phyloP scores from a whole-genome alignment of 2,888 invertebrate genomes.

The Diadegma fenestrale region DNA sequence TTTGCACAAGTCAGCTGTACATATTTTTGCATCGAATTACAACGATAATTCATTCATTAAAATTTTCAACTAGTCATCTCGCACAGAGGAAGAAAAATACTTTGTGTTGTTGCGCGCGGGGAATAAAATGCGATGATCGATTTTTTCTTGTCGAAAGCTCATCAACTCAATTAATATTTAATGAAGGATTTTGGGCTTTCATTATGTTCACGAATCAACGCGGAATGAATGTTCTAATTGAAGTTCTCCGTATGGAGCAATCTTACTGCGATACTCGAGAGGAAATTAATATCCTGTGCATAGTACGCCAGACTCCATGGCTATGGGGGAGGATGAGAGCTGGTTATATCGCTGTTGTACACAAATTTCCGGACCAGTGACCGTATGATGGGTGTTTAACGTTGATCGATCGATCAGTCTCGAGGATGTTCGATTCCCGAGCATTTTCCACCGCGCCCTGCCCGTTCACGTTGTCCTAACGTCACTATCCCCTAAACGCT shows the following conservation, averaged over 20 bases:
- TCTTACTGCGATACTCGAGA: slow-evolving; percentile 17
- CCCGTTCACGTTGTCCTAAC: slow-evolving; percentile 24
- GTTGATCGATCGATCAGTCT: slow-evolving; percentile 74
- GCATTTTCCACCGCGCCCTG: slow-evolving; percentile 56
- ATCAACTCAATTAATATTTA: not conserved
- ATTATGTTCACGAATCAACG: not conserved
- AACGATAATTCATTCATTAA: not conserved
- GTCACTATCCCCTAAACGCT: slow-evolving; percentile 11
- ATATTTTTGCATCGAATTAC: not conserved
- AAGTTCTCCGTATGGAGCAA: not conserved
- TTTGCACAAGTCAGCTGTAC: not conserved
- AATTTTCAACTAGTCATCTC: not conserved
- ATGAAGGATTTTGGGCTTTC: not conserved
- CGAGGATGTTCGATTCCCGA: slow-evolving; percentile 70
- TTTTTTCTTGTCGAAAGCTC: no score
- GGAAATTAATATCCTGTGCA: slow-evolving; percentile 23
- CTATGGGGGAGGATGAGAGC: slow-evolving; percentile 1
- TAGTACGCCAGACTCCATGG: not conserved
- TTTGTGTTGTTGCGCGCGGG: no score
- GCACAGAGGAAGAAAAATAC: not conserved
- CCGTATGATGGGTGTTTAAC: slow-evolving; percentile 74
- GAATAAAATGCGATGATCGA: no score
- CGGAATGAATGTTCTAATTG: not conserved
- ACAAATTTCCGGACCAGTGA: slow-evolving; percentile 61
- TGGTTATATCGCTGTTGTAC: slow-evolving; percentile 56